Percentiles rank a stretch among this genome's conserved stretches.
phyloP scores from a whole-genome alignment of 35 echinoderm and acorn worm species.

The Nesometra sesokonis region DNA sequence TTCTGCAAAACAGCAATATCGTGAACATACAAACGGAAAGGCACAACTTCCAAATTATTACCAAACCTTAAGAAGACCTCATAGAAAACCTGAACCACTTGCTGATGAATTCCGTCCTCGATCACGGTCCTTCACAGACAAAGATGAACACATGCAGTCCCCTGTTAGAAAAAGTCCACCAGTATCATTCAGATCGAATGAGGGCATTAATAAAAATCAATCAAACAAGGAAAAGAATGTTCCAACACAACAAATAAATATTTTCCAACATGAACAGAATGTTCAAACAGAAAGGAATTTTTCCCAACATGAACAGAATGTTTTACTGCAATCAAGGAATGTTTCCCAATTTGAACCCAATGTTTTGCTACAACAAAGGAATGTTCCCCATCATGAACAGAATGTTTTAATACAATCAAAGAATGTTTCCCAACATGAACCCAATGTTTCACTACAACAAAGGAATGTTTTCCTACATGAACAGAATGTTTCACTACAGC shows the following conservation, averaged over 20 bases:
- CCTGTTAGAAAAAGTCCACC: constrained; percentile 66
- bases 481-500: too few species aligned
- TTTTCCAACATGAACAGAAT: too few species aligned
- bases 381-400: too few species aligned
- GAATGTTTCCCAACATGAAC: too few species aligned
- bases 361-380: too few species aligned
- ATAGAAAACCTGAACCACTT: constrained; percentile 68
- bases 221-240: neutral
- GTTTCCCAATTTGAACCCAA: too few species aligned
- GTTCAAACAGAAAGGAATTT: too few species aligned
- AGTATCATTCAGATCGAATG: constrained; percentile 21
- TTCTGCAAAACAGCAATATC: neutral
- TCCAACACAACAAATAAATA: neutral
- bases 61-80: constrained; percentile 47
- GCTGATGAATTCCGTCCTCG: constrained; percentile 25
- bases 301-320: too few species aligned
- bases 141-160: constrained; percentile 81
- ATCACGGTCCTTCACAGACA: constrained; percentile 61
- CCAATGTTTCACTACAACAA: too few species aligned
- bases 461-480: too few species aligned
- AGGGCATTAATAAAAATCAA: neutral
- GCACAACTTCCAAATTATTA: constrained; percentile 6
- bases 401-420: too few species aligned
- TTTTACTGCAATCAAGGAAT: too few species aligned
- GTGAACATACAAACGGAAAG: neutral